A percentile compares a stretch with the other conserved stretches of the same genome.
phyloP scores from a whole-genome alignment of 2,888 invertebrate genomes.

The Leucoma salicis region DNA sequence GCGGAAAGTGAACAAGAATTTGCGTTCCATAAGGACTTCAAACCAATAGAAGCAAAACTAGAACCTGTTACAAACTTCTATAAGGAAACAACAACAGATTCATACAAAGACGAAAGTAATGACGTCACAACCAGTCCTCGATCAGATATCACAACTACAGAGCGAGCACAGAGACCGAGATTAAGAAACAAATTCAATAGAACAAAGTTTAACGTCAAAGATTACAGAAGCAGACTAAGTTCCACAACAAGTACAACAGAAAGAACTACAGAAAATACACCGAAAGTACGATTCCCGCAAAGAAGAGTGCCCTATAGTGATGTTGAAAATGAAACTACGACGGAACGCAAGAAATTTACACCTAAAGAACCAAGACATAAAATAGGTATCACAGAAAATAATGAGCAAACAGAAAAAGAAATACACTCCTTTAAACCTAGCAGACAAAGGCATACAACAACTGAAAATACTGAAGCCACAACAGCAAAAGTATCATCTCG shows the following conservation, averaged over 20 bases:
- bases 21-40: slow-evolving; percentile 71
- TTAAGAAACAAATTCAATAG: slow-evolving; percentile 83
- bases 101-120: slow-evolving; percentile 36
- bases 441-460: slow-evolving; percentile 60
- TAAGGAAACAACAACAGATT: slow-evolving; percentile 54
- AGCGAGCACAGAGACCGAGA: slow-evolving; percentile 58
- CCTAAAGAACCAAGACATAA: slow-evolving; percentile 76
- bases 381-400: slow-evolving; percentile 48
- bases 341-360: slow-evolving; percentile 77
- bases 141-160: slow-evolving; percentile 50
- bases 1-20: slow-evolving; percentile 55
- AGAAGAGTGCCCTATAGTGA: slow-evolving; percentile 70
- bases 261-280: slow-evolving; percentile 52
- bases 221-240: slow-evolving; percentile 86
- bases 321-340: slow-evolving; percentile 63
- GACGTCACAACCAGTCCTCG: slow-evolving; percentile 56
- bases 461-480: slow-evolving; percentile 56
- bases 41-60: slow-evolving; percentile 68
- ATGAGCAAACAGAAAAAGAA: slow-evolving; percentile 60
- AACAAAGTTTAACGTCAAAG: slow-evolving; percentile 89
- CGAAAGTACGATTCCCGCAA: slow-evolving; percentile 74
- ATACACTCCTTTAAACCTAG: slow-evolving; percentile 52
- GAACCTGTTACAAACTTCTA: slow-evolving; percentile 43
- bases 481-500: slow-evolving; percentile 70
- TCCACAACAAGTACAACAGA: slow-evolving; percentile 78